Base-by-base conservation (phyloP, 2,888 invertebrate genomes). In the Deilephila porcellus region DNA sequence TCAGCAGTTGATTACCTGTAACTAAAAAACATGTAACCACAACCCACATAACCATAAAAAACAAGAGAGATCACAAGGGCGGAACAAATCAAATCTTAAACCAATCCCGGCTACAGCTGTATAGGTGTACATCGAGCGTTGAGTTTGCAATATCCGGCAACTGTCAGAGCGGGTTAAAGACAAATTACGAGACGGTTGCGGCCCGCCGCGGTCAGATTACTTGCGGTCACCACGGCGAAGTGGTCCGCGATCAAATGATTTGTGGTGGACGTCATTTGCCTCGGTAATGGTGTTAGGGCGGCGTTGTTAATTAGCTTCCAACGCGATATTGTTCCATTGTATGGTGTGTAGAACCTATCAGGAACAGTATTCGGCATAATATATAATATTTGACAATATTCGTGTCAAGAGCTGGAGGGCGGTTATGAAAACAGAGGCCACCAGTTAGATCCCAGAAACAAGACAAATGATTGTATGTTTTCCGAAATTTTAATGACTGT, bases 221-320 rank as follows among this genome's bases (percentile, higher is more conserved):
- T 75, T 76, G 77, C 72, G 75, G 76, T 78, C 75, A 71, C 73
- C 77, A 75, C 77, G 79, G 56, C 62, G 76, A 73, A 74, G 76
- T 45, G 45, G 45, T 74, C 29, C 64, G 71, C 74, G 73, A 78
- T 80, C 77, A 73, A 76, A 75, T 64, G 73, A 71, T 59, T 59
- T 60, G 73, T 64, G 73, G 73, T 60, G 11, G 25, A 37, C 67
- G 63, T 72, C 56, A 72, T 70, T 70, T 60, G 60, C 60, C 60
- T 29, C 37, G 59, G 5, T 64, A 56, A 45, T 72, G 59, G 45
- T 45, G 60, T 64, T 64, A 11, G 37, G n/a, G 8, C 45, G 59
- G 34, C 53, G 52, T 71, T n/a, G 19, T 25, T 67, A 25, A 67
- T 67, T 71, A 60, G 60, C 14, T 67, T 67, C 20, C 25, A 2